phyloP scores from a whole-genome alignment of 92 coral and sea anemone species.

The Zoanthus solanderi region DNA sequence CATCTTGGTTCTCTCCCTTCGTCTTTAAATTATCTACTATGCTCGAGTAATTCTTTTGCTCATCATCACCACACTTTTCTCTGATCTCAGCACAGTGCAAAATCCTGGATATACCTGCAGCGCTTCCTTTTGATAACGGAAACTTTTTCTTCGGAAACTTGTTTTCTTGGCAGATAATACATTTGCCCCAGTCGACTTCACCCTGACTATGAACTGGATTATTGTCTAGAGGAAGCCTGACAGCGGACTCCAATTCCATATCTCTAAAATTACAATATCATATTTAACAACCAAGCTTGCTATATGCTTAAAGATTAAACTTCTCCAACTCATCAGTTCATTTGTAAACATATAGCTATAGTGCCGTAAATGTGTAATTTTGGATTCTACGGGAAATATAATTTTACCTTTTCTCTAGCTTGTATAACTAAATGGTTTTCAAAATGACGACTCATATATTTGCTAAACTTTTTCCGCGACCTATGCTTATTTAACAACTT shows the following conservation, averaged over 20 bases:
- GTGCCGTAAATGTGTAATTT: conserved; percentile 33
- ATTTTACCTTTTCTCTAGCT: conserved; percentile 33
- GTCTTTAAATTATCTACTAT: conserved; percentile 24
- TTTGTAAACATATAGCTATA: conserved; percentile 42
- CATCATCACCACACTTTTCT: conserved; percentile 50
- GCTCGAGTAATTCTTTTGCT: conserved; percentile 28
- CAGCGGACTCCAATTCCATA: conserved; percentile 47
- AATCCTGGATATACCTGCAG: conserved; percentile 51
- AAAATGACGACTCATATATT: conserved; percentile 35
- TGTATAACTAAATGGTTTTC: neutral
- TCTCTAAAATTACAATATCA: conserved; percentile 35
- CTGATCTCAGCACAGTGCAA: conserved; percentile 70
- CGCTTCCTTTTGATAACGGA: conserved; percentile 64
- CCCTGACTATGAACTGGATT: neutral
- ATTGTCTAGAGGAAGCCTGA: conserved; percentile 34
- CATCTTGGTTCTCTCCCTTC: conserved; percentile 44
- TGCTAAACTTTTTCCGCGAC: conserved; percentile 1
- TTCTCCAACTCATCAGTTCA: conserved; percentile 37
- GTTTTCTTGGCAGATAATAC: conserved; percentile 62
- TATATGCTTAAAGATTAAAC: conserved; percentile 32
- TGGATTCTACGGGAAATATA: conserved; percentile 26
- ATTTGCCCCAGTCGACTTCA: conserved; percentile 41
- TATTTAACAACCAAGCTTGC: conserved; percentile 40
- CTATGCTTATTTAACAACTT: neutral
- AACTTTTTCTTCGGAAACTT: conserved; percentile 70